A percentile compares a stretch with the other conserved stretches of the same genome.
phyloP scores from a whole-genome alignment of 2,113 vertebrate species.

The Otolemur garnettii region DNA sequence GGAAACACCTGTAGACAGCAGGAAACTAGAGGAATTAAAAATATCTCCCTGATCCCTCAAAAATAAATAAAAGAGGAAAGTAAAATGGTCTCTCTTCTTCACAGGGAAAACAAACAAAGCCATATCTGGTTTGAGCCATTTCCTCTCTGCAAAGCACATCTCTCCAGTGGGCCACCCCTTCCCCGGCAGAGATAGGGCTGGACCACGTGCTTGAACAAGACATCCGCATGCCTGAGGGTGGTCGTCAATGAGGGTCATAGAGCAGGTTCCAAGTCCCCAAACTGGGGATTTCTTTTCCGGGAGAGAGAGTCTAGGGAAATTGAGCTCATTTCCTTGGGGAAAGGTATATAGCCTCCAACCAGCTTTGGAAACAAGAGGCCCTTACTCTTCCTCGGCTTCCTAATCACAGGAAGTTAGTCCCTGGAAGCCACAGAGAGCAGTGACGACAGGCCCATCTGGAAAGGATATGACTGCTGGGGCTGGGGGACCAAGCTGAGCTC shows the following conservation, averaged over 20 bases:
- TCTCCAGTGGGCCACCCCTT: background rate
- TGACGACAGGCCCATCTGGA: background rate
- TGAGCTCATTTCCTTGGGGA: slow-evolving; percentile 55
- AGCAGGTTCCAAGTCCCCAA: background rate
- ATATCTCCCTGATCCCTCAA: slow-evolving; percentile 58
- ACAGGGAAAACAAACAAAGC: slow-evolving; percentile 68
- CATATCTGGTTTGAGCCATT: slow-evolving; percentile 64
- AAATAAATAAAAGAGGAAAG: slow-evolving; percentile 69
- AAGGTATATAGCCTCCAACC: background rate
- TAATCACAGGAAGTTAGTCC: background rate
- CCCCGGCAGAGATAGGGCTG: background rate
- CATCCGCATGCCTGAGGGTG: background rate
- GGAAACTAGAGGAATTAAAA: slow-evolving; percentile 74
- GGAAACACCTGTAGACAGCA: slow-evolving; percentile 77
- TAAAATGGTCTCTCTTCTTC: slow-evolving; percentile 47
- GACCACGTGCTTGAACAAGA: background rate
- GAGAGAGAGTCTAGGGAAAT: background rate
- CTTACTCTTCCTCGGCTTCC: background rate
- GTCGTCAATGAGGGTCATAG: background rate
- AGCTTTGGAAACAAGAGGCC: background rate
- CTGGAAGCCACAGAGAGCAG: background rate
- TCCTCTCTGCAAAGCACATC: slow-evolving; percentile 51
- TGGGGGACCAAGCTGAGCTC: background rate
- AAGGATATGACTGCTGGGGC: background rate
- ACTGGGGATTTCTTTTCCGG: background rate